Conservation (phyloP, 2,888 invertebrate species). For the Chrysomela aeneicollis region DNA sequence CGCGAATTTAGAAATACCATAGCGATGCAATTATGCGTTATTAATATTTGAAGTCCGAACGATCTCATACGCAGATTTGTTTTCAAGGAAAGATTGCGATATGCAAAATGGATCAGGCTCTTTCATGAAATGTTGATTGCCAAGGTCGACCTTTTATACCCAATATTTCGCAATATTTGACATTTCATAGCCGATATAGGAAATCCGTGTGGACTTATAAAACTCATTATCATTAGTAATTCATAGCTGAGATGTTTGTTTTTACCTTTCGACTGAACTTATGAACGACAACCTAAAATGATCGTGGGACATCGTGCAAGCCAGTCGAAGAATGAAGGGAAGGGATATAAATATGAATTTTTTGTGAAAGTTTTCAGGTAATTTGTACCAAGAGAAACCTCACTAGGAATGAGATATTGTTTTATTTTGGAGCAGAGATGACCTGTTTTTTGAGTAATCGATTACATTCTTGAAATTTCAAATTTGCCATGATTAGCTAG, state of each 20-base stretch:
- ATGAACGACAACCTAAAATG: no score
- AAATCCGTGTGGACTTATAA: background rate
- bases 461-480: no score
- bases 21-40: background rate
- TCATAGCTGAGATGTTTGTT: background rate
- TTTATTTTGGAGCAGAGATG: no score
- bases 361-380: no score
- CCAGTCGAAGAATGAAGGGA: no score
- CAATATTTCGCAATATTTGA: conserved; percentile 5
- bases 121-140: background rate
- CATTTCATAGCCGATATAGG: background rate
- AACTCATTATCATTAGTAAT: background rate
- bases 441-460: no score
- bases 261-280: no score
- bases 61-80: background rate
- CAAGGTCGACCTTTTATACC: background rate
- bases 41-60: background rate
- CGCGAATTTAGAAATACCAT: background rate
- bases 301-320: no score
- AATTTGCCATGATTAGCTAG: no score
- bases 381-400: no score
- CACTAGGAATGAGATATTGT: no score
- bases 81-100: background rate
- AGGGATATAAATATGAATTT: no score
- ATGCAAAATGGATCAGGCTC: background rate